A percentile compares a stretch with the other conserved stretches of the same genome.
phyloP scores from a whole-genome alignment of 92 coral and sea anemone genomes.

The Paramuricea clavata region DNA sequence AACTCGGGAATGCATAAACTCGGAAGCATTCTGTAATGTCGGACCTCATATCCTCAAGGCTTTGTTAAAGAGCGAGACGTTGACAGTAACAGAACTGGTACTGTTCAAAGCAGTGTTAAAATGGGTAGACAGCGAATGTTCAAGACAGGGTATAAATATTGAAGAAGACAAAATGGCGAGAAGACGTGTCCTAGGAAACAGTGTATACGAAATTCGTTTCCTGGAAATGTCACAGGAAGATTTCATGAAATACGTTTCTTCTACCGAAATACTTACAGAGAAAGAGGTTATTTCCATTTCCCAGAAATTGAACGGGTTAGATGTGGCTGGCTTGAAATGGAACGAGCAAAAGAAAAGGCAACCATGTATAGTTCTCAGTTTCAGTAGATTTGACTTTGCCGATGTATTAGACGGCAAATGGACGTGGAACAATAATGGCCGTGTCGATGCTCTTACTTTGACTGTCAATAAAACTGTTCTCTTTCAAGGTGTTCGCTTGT shows the following conservation, averaged over 20 bases:
- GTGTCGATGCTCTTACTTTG: constrained; percentile 69
- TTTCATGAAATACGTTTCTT: constrained; percentile 64
- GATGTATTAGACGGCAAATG: too few species aligned
- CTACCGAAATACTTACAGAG: constrained; percentile 63
- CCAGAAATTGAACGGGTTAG: constrained; percentile 60
- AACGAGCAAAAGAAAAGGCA: constrained; percentile 14
- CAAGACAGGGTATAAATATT: constrained; percentile 10
- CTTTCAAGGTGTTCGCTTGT: constrained; percentile 81
- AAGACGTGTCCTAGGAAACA: constrained; percentile 43
- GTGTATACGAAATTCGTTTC: constrained; percentile 73
- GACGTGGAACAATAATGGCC: constrained; percentile 2
- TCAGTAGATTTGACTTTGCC: neutral
- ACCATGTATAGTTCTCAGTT: constrained; percentile 55
- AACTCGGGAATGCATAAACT: constrained; percentile 57
- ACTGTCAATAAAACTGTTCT: constrained; percentile 69
- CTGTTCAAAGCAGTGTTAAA: constrained; percentile 74
- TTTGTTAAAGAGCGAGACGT: constrained; percentile 66
- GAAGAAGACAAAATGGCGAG: neutral
- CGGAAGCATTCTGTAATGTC: constrained; percentile 57
- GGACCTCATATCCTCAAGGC: constrained; percentile 44
- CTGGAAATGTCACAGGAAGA: constrained; percentile 79
- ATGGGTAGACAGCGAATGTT: constrained; percentile 59
- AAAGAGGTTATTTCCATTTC: constrained; percentile 71
- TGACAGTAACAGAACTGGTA: constrained; percentile 71
- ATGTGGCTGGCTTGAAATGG: constrained; percentile 64